Percentiles rank a stretch among this genome's conserved stretches.
These are phyloP conservation scores for Drosophila insularis DNA, from an alignment of 1,140 invertebrate genomes.

Conservation along the genomic window DNA sequence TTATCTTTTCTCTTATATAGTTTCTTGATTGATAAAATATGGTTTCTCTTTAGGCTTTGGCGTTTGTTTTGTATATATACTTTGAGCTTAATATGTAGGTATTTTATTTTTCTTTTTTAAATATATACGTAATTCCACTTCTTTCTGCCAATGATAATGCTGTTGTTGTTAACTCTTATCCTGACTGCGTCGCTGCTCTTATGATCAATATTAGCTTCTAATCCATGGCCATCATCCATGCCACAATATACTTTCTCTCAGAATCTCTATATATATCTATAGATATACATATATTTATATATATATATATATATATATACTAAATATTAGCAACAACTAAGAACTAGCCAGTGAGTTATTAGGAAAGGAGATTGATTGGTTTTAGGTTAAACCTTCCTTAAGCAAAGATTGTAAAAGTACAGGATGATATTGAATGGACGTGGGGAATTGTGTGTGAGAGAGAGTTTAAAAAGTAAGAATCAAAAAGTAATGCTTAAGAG, in stretches of 20 bases:
- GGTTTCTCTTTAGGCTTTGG: constrained; percentile 3
- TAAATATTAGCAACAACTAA: constrained; percentile 6
- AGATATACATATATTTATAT: neutral
- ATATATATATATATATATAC: neutral
- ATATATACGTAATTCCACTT: constrained; percentile 7
- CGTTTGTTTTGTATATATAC: constrained; percentile 11
- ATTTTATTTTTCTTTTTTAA: neutral
- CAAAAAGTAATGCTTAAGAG: neutral
- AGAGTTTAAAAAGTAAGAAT: neutral
- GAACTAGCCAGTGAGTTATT: neutral
- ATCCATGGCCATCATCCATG: neutral
- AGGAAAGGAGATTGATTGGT: neutral
- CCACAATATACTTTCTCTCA: neutral
- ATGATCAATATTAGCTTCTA: constrained; percentile 3
- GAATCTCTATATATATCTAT: neutral
- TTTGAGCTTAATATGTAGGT: constrained; percentile 9
- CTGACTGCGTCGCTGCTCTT: constrained; percentile 5
- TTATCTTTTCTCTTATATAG: too few species aligned
- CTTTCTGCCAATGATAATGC: constrained; percentile 1
- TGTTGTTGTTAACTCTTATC: constrained; percentile 8
- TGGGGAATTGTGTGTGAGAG: neutral
- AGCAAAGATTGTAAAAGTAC: constrained; percentile 1
- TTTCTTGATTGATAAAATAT: constrained; percentile 4
- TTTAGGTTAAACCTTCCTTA: neutral
- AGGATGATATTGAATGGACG: neutral